Evolutionary conservation across 2,113 vertebrate species (phyloP), one percentile per base, ranked within the genome.

Genomic region (Apodemus speciosus): DNA sequence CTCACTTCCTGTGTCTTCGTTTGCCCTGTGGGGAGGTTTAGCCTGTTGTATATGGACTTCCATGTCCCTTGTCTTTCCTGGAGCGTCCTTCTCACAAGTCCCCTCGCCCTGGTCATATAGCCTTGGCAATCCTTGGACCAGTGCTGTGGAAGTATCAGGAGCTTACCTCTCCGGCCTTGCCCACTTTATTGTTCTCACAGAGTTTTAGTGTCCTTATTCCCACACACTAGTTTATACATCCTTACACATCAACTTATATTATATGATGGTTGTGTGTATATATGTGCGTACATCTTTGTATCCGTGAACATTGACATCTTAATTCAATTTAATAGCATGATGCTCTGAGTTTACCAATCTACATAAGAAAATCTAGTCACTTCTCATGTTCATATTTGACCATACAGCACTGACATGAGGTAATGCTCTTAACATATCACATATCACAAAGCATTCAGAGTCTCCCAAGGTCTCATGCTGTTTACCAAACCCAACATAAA

Each of bases 401-500:
- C 72, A 69, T 7, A 53, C 14, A 66, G 8, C 69, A 92, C 89
- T 91, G 88, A 94, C 89, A 90, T 87, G 86, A 75, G 85, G 94
- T 68, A 94, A 58, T 49, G 60, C 35, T 90, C 80, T 88, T 72
- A 43, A 71, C n/a, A 75, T 77, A 79, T 68, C 81, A 66, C 71
- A 60, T 46, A 8, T 8, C 66, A 60, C 81, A 64, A 92, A 90
- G 38, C 62, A 56, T 60, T 95, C 62, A 73, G 58, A 88, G 38
- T 93, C 64, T 90, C 66, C 2, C 4, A 72, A 86, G 21, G 3
- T 85, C 69, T 90, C 81, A 25, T 88, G 43, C 43, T 80, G 75
- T 60, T 75, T 95, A 80, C 93, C 90, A 96, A 88, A 80, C 8
- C 10, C 16, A 79, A 62, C 43, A 71, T 27, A 81, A 94, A 89